Base-by-base conservation (phyloP, 2,113 vertebrate species). In the Falco punctatus region DNA sequence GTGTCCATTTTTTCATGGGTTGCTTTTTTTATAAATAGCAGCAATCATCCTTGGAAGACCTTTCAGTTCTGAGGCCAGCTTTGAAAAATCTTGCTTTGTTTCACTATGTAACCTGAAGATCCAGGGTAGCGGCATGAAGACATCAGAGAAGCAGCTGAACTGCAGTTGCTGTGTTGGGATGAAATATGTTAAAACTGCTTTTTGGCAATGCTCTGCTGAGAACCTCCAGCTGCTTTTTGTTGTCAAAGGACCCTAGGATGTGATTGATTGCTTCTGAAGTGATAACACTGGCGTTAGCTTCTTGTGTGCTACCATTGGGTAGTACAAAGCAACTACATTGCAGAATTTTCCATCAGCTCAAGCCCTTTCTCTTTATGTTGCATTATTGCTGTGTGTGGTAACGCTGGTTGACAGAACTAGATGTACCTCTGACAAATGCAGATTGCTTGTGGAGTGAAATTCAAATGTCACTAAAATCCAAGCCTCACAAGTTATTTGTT, bases 271-370 rank as follows among this genome's bases (percentile, higher is more conserved):
- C 23, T 54, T 12, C 30, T 11, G 17, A 38, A 82, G 54, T 14
- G 75, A 0, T 10, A 5, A 10, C 20, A 1, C 38, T 32, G 71
- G 48, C 30, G 23, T 15, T 11, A 5, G 13, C 6, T 32, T 30
- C 9, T 30, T 27, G 15, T 13, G 8, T 44, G 61, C 66, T n/a
- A 1, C 69, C 23, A 0, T 9, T 27, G 64, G 24, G 27, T 19
- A 2, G 15, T 5, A 2, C 61, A 15, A 4, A 78, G 11, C 44
- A 33, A 1, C 48, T 32, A 13, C 3, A 4, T 15, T 3, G 3
- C 3, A 3, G 49, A 4, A 18, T 78, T 54, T 15, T 2, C 57
- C 48, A 3, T 33, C 38, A 10, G n/a, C 74, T 49, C 28, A 2
- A 33, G 32, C 42, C 1, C 32, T 67, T 15, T 13, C 7, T 22